Percentiles rank a stretch among this genome's conserved stretches.
phyloP scores from a whole-genome alignment of 2,113 vertebrate species.

The Myotis brandtii region DNA sequence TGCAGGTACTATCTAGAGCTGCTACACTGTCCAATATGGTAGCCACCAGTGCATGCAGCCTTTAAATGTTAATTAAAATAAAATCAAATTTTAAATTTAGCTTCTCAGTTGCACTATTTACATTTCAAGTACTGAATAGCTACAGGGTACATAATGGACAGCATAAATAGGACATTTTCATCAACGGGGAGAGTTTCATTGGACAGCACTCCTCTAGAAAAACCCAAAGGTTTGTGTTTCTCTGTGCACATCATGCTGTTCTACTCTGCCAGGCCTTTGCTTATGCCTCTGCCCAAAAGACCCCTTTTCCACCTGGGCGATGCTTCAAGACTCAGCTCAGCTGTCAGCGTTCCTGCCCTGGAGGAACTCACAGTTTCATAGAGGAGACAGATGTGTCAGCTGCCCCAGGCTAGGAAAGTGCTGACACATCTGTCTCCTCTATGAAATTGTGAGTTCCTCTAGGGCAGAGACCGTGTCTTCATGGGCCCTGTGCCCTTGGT shows the following conservation, averaged over 20 bases:
- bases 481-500: background rate
- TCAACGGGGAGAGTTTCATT: background rate
- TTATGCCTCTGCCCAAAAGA: background rate
- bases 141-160: background rate
- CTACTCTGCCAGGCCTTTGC: background rate
- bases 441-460: background rate
- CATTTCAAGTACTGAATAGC: background rate
- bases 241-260: background rate
- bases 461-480: background rate
- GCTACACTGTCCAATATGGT: background rate
- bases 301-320: background rate
- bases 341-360: too few species aligned
- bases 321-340: background rate
- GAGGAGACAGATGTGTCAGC: too few species aligned
- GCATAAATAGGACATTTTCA: background rate
- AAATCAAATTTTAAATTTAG: slow-evolving; percentile 3
- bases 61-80: slow-evolving; percentile 43
- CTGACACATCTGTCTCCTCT: background rate
- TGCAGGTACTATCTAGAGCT: background rate
- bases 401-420: background rate
- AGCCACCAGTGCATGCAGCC: background rate
- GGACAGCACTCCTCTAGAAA: background rate
- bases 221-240: background rate
- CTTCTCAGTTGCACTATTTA: background rate
- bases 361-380: too few species aligned